Base-by-base conservation (phyloP, 2,113 vertebrate species). In the Saguinus imperator region DNA sequence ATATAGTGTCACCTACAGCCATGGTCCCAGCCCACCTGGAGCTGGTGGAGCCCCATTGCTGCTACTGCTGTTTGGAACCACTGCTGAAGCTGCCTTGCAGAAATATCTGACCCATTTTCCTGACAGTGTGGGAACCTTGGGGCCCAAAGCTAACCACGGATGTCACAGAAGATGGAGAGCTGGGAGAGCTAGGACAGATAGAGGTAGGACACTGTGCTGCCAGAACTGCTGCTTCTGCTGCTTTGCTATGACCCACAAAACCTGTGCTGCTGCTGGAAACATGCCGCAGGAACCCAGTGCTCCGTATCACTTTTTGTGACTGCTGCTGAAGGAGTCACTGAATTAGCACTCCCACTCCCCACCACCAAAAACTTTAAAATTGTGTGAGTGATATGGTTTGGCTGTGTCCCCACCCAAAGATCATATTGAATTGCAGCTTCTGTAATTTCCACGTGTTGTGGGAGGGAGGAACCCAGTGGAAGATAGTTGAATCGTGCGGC, bases 1-100 rank as follows among this genome's bases (percentile, higher is more conserved):
- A 37, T 9, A 52, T 0, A 13, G 4, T 6, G 1, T 79, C 25
- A 2, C 25, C 55, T 6, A 0, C 11, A 66, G 29, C 1, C 1
- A 16, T 0, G 1, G 9, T 37, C 40, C 13, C 35, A 2, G 10
- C 37, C 50, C 4, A 8, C 23, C 13, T 25, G 0, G 35, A 40
- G 90, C 50, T 40, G 52, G 61, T 10, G n/a, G 18, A 40, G 1
- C 4, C 81, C 66, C 4, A 1, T 29, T 40, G 23, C 2, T 8
- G 9, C 48, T 52, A 35, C 23, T 5, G 0, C 29, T 12, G 0
- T 8, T 25, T 32, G 14, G 73, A 91, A 16, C 16, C 58, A 45
- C 29, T 40, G 37, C 5, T 35, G 57, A 82, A 9, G 23, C 35
- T n/a, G 1, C 40, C 48, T 23, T n/a, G 3, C 2, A 14, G 83